Evolutionary conservation across 2,113 vertebrate genomes (phyloP), one percentile per base, ranked within the genome.

Genomic region (Pituophis catenifer): DNA sequence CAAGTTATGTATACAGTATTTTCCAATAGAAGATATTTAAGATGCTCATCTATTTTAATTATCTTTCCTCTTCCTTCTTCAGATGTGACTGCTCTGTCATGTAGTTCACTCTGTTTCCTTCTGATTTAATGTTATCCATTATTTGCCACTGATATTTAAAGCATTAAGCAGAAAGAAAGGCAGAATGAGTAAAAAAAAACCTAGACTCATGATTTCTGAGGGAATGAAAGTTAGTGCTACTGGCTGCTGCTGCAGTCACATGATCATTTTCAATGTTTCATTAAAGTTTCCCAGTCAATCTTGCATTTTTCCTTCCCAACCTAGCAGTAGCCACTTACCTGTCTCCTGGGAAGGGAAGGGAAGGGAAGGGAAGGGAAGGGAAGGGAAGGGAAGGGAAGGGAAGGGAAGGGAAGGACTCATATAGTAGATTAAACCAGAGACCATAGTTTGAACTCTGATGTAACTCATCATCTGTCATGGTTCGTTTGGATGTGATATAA

Each of bases 71-170:
- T 81, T 29, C 89, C 9, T 81, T 75, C 87, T 92, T 70, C 88
- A 44, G 86, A 91, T 52, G 38, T 93, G 86, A 65, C 23, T 70
- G 11, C 5, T 17, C 1, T 33, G 29, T 0, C 86, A 24, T 8
- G 54, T 81, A 92, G 93, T 11, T 54, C 26, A 1, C 92, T 58
- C 88, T 44, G 29, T 93, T 75, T 91, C 59, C 59, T 91, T 62
- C 85, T 54, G 85, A 52, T 50, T 12, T 91, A 91, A 88, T 88
- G 29, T 57, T 75, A 55, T 89, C 89, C 81, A 87, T 91, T 65
- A 33, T 93, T 85, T 89, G 88, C 85, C 88, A 93, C 26, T 52
- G 17, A 81, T 59, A 53, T 93, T 89, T 50, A 89, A 90, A 58
- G 53, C 65, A 85, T 85, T 58, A 10, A 54, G 19, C 2, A 24